Conservation (phyloP, 2,888 invertebrate species). For the Lasioglossum vierecki region DNA sequence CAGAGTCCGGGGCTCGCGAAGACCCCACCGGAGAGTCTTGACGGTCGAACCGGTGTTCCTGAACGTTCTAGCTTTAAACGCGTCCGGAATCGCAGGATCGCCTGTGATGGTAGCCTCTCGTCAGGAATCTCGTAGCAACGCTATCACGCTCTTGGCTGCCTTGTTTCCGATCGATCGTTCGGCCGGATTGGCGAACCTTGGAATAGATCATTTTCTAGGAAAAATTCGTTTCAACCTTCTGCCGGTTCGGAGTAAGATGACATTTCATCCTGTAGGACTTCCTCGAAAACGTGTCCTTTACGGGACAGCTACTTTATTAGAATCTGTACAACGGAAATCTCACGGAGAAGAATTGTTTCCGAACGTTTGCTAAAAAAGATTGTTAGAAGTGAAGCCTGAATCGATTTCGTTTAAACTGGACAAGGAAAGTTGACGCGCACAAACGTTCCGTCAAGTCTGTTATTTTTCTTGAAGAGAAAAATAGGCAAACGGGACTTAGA, state of each 20-base stretch:
- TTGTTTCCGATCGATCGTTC: background rate
- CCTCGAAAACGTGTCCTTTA: background rate
- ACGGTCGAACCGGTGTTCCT: constrained; percentile 38
- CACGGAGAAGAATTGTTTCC: too few species aligned
- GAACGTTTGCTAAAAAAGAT: too few species aligned
- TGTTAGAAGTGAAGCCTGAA: background rate
- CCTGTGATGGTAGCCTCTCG: background rate
- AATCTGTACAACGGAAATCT: background rate
- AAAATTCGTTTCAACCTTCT: background rate
- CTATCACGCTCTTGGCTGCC: background rate
- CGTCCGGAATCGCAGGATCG: constrained; percentile 19
- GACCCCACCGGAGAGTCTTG: background rate
- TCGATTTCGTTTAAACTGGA: background rate
- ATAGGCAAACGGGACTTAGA: background rate
- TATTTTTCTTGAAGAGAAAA: background rate
- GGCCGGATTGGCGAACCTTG: background rate
- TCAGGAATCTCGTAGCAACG: background rate
- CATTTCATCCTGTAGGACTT: background rate
- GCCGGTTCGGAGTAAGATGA: background rate
- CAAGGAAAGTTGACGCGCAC: background rate
- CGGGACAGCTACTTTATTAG: background rate
- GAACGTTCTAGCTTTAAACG: constrained; percentile 50
- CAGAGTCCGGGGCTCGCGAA: background rate
- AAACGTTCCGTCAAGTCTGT: background rate
- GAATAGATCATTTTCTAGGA: background rate